phyloP scores from a whole-genome alignment of 2,888 invertebrate species.

The Apamea sordens region DNA sequence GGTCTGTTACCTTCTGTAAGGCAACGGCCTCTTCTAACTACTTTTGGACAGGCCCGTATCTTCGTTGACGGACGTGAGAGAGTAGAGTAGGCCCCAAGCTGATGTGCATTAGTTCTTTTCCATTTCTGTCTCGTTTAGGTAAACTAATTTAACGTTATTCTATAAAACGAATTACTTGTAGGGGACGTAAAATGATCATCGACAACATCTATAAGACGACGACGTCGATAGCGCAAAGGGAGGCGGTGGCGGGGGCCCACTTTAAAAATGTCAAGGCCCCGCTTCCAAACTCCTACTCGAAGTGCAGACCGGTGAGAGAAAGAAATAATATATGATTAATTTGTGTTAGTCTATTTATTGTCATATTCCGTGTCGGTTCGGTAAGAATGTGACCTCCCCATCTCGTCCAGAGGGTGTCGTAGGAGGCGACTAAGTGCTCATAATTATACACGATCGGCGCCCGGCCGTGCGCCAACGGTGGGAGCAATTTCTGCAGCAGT shows the following conservation, averaged over 20 bases:
- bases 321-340: neutral
- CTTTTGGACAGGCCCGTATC: no score
- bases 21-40: neutral
- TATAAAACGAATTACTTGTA: neutral
- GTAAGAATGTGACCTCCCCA: neutral
- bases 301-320: constrained; percentile 35
- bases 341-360: neutral
- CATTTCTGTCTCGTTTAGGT: neutral
- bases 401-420: neutral
- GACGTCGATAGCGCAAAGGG: neutral
- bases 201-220: constrained; percentile 23
- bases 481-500: neutral
- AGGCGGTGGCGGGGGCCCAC: neutral
- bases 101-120: neutral
- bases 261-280: constrained; percentile 20
- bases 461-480: neutral
- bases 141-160: neutral
- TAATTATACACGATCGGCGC: neutral
- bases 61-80: no score
- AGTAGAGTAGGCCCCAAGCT: neutral
- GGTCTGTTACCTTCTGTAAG: neutral
- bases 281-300: constrained; percentile 24
- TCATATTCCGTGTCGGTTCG: neutral
- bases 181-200: constrained; percentile 28
- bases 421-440: neutral